Percentiles rank a stretch among this genome's conserved stretches.
Evolutionary conservation across 2,113 vertebrate genomes (phyloP).

Genomic region (Sterrhoptilus dennistouni): DNA sequence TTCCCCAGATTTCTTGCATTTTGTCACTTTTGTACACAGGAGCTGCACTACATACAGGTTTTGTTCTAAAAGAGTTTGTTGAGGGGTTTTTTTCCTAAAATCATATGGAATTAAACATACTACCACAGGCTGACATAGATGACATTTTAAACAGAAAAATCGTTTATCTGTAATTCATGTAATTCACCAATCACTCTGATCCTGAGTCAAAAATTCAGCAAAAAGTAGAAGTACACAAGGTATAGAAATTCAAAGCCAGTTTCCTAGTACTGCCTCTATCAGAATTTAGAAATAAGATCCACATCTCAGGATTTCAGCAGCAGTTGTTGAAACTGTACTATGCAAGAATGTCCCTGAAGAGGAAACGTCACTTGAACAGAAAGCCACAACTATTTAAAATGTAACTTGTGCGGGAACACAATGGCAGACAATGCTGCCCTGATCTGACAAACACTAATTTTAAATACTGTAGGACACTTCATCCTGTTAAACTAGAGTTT

Average conservation of each 20-base stretch:
- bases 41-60: neutral
- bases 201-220: slow-evolving; percentile 12
- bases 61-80: neutral
- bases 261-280: slow-evolving; percentile 30
- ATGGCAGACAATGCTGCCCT: neutral
- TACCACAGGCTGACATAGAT: neutral
- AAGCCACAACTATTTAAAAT: slow-evolving; percentile 57
- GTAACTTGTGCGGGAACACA: neutral
- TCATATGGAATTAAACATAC: neutral
- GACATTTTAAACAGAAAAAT: neutral
- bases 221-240: neutral
- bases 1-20: neutral
- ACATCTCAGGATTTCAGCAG: slow-evolving; percentile 12
- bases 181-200: slow-evolving; percentile 28
- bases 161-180: neutral
- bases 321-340: slow-evolving; percentile 59
- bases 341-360: slow-evolving; percentile 49
- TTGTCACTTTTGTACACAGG: neutral
- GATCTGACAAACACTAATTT: neutral
- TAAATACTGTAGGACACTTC: neutral
- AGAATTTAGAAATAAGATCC: slow-evolving; percentile 63
- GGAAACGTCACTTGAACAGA: slow-evolving; percentile 58
- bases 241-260: slow-evolving; percentile 25
- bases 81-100: rapidly evolving
- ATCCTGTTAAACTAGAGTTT: neutral